Evolutionary conservation across 2,888 invertebrate genomes (phyloP), one percentile per base, ranked within the genome.

Genomic region (Plemyria rubiginata): DNA sequence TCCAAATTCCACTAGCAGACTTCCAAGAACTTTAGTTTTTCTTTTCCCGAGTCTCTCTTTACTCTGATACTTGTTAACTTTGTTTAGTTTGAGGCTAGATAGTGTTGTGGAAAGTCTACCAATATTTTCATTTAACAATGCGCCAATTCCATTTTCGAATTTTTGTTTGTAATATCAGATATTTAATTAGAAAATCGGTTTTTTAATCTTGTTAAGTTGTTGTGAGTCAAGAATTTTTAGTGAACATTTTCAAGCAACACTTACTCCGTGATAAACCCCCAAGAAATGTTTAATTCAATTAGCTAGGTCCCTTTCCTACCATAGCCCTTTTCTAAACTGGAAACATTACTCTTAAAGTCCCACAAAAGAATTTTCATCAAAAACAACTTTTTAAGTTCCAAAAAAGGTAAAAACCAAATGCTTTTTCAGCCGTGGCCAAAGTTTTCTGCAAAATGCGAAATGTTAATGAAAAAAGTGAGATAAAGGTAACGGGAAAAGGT

Each of bases 401-500:
- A 66, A 70, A 69, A 70, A 69, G 56, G 67, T 46, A 65, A 64
- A 68, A 68, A 66, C 70, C 65, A 55, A 72, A 72, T 68, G 69
- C 68, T 72, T 67, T 71, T 67, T 59, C 68, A 67, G 59, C 66
- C 72, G 69, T 65, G 59, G 64, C 54, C 56, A 70, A 72, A 66
- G 59, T 69, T 70, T 66, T 62, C 64, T 60, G 46, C 61, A 64
- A 67, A 69, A 67, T 66, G 70, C 66, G 68, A 64, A 62, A 70
- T 65, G 66, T 66, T 72, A 72, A 72, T 70, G 70, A 72, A 72
- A 70, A 72, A 70, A 70, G 67, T 69, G 60, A 65, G 70, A 69
- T 71, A 71, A 71, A 70, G 69, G 65, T 72, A 63, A 70, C 55
- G 65, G 54, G 41, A 64, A 71, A 71, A 70, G 71, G 70, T 68